A percentile compares a stretch with the other conserved stretches of the same genome.
These are phyloP conservation scores for Pundamilia nyererei DNA, from an alignment of 2,113 vertebrate species.

Conservation along the genomic window DNA sequence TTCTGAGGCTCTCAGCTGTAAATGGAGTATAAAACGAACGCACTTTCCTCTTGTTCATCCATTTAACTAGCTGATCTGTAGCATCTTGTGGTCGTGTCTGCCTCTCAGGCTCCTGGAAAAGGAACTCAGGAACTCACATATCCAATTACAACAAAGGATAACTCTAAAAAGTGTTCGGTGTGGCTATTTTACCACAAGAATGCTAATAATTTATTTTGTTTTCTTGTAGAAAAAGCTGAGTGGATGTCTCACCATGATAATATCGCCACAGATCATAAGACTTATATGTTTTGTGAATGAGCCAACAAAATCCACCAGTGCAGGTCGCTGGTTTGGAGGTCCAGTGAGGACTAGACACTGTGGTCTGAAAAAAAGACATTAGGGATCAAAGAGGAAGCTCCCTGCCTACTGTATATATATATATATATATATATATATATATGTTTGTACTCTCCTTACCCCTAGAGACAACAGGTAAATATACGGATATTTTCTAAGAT, in stretches of 20 bases:
- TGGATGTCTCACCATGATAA: constrained; percentile 56
- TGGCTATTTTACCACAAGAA: background rate
- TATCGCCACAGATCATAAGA: constrained; percentile 77
- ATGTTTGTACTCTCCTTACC: no score
- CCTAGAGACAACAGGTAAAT: no score
- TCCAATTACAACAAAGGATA: background rate
- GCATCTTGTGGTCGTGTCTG: background rate
- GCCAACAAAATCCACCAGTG: constrained; percentile 74
- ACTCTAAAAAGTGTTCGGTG: background rate
- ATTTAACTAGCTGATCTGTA: constrained; percentile 51
- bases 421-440: no score
- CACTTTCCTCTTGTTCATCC: constrained; percentile 71
- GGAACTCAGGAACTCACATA: background rate
- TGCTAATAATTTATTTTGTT: background rate
- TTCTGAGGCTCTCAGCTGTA: constrained; percentile 40
- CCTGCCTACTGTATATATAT: no score
- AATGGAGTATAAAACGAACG: constrained; percentile 68
- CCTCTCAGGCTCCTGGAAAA: constrained; percentile 34
- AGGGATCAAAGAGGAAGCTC: background rate
- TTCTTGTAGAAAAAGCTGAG: background rate
- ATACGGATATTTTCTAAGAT: no score
- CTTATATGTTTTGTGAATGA: constrained; percentile 75
- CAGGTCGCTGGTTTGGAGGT: constrained; percentile 64
- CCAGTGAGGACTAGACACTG: constrained; percentile 76
- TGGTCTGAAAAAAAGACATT: constrained; percentile 41